Percentiles rank a stretch among this genome's conserved stretches.
Evolutionary conservation across 2,797 vertebrate genomes (phyloP).

Genomic region (Sparus aurata): DNA sequence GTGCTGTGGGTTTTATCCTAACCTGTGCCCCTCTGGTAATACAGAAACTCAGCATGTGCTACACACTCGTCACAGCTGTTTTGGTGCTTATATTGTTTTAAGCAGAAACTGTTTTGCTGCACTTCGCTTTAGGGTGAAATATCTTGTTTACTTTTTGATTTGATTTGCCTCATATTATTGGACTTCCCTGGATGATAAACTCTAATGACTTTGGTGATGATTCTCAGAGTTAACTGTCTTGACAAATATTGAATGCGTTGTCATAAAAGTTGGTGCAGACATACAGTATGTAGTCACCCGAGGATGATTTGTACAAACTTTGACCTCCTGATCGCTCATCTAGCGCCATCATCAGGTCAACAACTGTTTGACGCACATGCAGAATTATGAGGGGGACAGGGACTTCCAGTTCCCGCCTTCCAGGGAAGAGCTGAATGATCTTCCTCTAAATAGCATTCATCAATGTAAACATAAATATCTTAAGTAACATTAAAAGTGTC

Average conservation of each 20-base stretch:
- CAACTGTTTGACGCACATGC: background rate
- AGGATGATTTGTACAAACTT: background rate
- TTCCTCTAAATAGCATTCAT: no score
- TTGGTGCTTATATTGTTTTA: background rate
- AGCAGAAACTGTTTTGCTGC: no score
- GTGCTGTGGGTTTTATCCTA: background rate
- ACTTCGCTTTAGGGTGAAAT: background rate
- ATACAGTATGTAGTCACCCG: background rate
- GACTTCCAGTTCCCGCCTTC: no score
- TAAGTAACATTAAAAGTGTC: no score
- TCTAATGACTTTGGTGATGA: background rate
- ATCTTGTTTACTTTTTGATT: no score
- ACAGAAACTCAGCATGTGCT: constrained; percentile 8
- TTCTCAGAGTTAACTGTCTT: background rate
- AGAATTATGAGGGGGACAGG: no score
- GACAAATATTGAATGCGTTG: background rate
- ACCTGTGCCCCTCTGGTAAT: background rate
- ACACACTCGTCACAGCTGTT: background rate
- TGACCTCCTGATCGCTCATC: background rate
- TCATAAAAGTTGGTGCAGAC: background rate
- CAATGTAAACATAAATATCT: no score
- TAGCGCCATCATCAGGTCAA: background rate
- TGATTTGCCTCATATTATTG: background rate
- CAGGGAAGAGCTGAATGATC: no score
- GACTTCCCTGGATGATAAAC: background rate